These are phyloP conservation scores for Solenopsis invicta DNA, from an alignment of 1,140 invertebrate genomes.

Conservation along the genomic window DNA sequence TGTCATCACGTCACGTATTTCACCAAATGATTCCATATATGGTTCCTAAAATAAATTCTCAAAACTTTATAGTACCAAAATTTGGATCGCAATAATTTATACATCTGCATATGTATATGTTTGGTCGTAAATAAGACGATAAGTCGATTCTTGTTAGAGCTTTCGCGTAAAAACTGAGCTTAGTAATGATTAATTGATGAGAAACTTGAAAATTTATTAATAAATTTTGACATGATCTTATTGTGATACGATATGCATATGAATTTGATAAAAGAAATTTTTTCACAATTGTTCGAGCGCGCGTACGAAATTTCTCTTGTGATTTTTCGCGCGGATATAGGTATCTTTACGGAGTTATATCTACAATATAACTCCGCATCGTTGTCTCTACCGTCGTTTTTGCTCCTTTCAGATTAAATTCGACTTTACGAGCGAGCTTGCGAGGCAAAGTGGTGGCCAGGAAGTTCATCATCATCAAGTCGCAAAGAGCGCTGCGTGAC, in stretches of 20 bases:
- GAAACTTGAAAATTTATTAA: not conserved
- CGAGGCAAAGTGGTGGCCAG: conserved; percentile 74
- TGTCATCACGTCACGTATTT: not conserved
- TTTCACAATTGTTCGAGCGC: not conserved
- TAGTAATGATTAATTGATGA: not conserved
- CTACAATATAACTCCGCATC: conserved; percentile 28
- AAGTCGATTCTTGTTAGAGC: not conserved
- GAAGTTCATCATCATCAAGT: conserved; percentile 86
- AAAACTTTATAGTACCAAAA: not conserved
- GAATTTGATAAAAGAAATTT: conserved; percentile 21
- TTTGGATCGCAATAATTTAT: conserved; percentile 19
- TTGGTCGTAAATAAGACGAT: not conserved
- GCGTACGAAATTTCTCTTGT: not conserved
- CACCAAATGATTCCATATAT: conserved; percentile 4
- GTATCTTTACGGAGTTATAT: not conserved
- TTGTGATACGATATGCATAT: not conserved
- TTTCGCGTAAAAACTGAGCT: not conserved
- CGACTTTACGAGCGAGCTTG: conserved; percentile 84
- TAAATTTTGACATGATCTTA: conserved; percentile 4
- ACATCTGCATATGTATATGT: no score
- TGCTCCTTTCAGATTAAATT: conserved; percentile 81
- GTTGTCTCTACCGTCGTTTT: conserved; percentile 69
- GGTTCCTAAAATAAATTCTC: not conserved
- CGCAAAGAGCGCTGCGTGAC: conserved; percentile 74
- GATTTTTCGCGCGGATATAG: conserved; percentile 12